These are phyloP conservation scores for Crocallis elinguaria DNA, from an alignment of 2,888 invertebrate genomes.

Conservation along the genomic window DNA sequence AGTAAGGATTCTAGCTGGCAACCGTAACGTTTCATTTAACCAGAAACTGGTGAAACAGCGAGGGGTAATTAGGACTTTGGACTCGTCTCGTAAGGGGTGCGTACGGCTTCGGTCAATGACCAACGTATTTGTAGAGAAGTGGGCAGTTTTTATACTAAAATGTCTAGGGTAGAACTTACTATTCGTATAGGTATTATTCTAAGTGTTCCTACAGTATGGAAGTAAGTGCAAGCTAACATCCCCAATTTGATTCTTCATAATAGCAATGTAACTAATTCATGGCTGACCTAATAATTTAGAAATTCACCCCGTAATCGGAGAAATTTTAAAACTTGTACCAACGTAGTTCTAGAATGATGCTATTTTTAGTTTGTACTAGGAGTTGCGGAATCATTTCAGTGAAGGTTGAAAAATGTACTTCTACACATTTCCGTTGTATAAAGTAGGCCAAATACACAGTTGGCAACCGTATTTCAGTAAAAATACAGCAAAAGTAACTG, in stretches of 20 bases:
- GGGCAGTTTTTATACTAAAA: constrained; percentile 2
- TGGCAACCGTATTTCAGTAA: constrained; percentile 18
- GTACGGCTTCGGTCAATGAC: constrained; percentile 38
- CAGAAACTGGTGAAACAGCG: constrained; percentile 17
- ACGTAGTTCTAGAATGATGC: not conserved
- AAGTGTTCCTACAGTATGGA: too few relatives aligned
- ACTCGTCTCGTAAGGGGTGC: constrained; percentile 30
- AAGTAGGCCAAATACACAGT: constrained; percentile 16
- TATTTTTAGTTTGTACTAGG: not conserved
- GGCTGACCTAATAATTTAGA: too few relatives aligned
- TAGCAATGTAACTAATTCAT: too few relatives aligned
- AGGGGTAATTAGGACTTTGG: constrained; percentile 33
- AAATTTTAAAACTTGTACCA: too few relatives aligned
- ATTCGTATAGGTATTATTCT: too few relatives aligned
- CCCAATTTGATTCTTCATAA: too few relatives aligned
- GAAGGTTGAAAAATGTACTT: constrained; percentile 10
- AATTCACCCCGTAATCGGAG: too few relatives aligned
- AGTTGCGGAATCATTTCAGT: not conserved
- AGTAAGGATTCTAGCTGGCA: not conserved
- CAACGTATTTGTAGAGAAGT: constrained; percentile 27
- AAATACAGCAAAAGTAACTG: constrained; percentile 9
- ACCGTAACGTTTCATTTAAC: constrained; percentile 6
- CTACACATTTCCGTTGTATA: constrained; percentile 6
- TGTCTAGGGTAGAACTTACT: not conserved
- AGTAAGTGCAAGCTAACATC: too few relatives aligned